Conservation (phyloP, 1,140 invertebrate species). For the Coelopa frigida region DNA sequence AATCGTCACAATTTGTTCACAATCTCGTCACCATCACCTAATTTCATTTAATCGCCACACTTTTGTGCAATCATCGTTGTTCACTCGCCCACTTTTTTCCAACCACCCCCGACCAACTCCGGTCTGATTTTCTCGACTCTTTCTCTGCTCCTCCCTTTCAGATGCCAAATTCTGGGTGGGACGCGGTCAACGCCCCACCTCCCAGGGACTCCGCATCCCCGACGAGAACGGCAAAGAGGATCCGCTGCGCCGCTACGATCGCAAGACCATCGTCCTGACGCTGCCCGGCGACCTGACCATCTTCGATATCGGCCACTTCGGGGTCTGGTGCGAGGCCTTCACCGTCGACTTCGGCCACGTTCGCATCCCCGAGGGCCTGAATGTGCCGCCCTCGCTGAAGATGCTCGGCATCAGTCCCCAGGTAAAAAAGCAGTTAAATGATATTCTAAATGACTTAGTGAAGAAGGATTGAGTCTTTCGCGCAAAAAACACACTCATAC, state of each 20-base stretch:
- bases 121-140: no score
- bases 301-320: slow-evolving; percentile 79
- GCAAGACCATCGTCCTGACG: slow-evolving; percentile 79
- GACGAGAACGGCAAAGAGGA: slow-evolving; percentile 81
- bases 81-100: no score
- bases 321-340: slow-evolving; percentile 82
- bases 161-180: slow-evolving; percentile 91
- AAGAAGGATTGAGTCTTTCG: no score
- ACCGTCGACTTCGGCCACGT: slow-evolving; percentile 86
- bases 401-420: slow-evolving; percentile 89
- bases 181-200: slow-evolving; percentile 63
- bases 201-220: slow-evolving; percentile 72
- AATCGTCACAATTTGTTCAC: no score
- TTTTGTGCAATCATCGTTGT: no score
- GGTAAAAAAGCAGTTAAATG: slow-evolving; percentile 54
- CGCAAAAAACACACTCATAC: no score
- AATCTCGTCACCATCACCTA: no score
- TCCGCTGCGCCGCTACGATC: slow-evolving; percentile 71
- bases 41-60: no score
- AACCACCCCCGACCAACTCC: no score
- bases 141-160: slow-evolving; percentile 33
- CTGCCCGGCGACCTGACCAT: slow-evolving; percentile 71
- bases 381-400: slow-evolving; percentile 83
- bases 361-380: slow-evolving; percentile 61
- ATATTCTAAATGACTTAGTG: slow-evolving; percentile 27